Evolutionary conservation across 2,797 vertebrate species (phyloP).

Genomic region (Dryobates pubescens): DNA sequence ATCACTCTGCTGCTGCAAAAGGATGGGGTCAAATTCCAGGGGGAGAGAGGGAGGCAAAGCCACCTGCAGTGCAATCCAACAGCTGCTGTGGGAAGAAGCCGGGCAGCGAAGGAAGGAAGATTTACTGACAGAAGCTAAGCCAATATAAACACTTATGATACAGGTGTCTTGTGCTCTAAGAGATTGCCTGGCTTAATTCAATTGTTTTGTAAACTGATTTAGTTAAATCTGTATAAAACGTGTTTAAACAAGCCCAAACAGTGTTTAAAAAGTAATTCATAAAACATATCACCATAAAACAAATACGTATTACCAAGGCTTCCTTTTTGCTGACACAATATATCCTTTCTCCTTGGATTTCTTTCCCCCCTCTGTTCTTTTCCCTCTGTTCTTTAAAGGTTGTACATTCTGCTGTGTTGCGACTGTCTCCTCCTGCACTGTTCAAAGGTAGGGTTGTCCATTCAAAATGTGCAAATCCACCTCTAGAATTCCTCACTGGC

Average conservation of each 20-base stretch:
- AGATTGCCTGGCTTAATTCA: constrained; percentile 48
- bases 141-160: constrained; percentile 59
- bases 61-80: not conserved
- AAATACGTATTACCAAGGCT: not conserved
- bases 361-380: not conserved
- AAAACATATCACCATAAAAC: constrained; percentile 25
- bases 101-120: constrained; percentile 7
- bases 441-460: not conserved
- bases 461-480: not conserved
- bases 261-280: constrained; percentile 34
- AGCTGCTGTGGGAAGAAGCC: not conserved
- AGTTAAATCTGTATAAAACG: constrained; percentile 51
- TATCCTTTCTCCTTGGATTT: not conserved
- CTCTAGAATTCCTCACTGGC: not conserved
- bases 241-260: constrained; percentile 35
- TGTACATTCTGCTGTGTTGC: not conserved
- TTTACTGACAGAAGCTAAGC: constrained; percentile 51
- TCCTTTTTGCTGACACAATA: constrained; percentile 11
- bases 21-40: not conserved
- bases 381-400: not conserved
- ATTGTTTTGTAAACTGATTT: constrained; percentile 55
- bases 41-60: not conserved
- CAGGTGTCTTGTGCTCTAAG: constrained; percentile 36
- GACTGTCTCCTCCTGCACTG: not conserved
- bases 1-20: not conserved